Conservation (phyloP, 2,888 invertebrate species). For the Pinctada fucata region DNA sequence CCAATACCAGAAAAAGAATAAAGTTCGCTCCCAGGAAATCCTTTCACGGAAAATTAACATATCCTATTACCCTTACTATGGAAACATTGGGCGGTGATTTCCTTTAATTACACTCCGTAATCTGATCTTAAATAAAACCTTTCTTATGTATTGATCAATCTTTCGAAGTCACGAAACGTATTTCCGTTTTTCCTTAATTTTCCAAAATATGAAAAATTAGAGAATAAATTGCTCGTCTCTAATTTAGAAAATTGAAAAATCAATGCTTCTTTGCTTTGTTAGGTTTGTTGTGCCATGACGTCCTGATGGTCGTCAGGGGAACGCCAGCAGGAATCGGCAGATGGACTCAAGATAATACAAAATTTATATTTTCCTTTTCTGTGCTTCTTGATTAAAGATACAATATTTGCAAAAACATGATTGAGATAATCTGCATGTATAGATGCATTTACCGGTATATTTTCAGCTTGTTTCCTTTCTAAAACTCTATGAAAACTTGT, state of each 20-base stretch:
- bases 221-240: constrained; percentile 10
- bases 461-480: too few relatives aligned
- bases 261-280: background rate
- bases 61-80: background rate
- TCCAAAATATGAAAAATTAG: background rate
- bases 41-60: constrained; percentile 1
- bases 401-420: too few relatives aligned
- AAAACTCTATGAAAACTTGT: too few relatives aligned
- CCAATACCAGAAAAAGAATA: background rate
- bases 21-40: background rate
- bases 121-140: constrained; percentile 16
- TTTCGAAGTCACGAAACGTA: constrained; percentile 1
- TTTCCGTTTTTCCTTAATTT: constrained; percentile 14
- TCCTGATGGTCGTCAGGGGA: too few relatives aligned
- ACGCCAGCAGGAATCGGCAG: too few relatives aligned
- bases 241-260: constrained; percentile 13
- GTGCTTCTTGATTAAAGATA: too few relatives aligned
- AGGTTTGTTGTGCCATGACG: too few relatives aligned
- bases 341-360: too few relatives aligned
- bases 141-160: constrained; percentile 10
- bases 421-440: too few relatives aligned
- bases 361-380: too few relatives aligned
- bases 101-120: constrained; percentile 9
- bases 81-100: background rate
- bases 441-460: too few relatives aligned